Percentiles rank a stretch among this genome's conserved stretches.
These are phyloP conservation scores for Heliconius ismenius DNA, from an alignment of 2,888 invertebrate genomes.

Conservation along the genomic window DNA sequence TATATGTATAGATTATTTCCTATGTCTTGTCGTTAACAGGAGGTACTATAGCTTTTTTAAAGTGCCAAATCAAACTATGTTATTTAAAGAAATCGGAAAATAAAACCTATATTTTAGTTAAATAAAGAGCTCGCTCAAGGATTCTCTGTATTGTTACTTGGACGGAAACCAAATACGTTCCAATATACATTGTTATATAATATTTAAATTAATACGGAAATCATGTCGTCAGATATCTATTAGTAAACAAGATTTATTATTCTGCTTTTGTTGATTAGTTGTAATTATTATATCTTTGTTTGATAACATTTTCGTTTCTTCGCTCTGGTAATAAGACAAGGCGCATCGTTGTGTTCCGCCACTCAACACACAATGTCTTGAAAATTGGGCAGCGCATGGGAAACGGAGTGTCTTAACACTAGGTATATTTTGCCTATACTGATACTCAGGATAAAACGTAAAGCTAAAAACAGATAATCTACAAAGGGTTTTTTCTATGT, in stretches of 20 bases:
- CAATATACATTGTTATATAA: conserved; percentile 3
- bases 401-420: too few relatives aligned
- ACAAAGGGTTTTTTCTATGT: background rate
- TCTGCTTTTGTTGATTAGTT: background rate
- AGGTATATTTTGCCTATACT: too few relatives aligned
- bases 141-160: conserved; percentile 3
- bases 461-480: background rate
- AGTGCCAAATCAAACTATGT: too few relatives aligned
- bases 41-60: too few relatives aligned
- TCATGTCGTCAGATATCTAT: background rate
- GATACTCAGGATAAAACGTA: background rate
- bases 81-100: background rate
- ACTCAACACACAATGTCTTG: too few relatives aligned
- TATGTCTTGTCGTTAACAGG: too few relatives aligned
- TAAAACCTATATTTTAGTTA: background rate
- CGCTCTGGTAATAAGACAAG: background rate
- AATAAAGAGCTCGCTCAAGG: background rate
- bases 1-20: too few relatives aligned
- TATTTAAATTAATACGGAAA: conserved; percentile 1
- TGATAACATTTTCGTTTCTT: too few relatives aligned
- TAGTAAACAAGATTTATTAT: background rate
- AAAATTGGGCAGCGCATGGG: too few relatives aligned
- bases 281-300: background rate
- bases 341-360: too few relatives aligned
- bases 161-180: background rate